Base-by-base conservation (phyloP, 2,888 invertebrate species). In the Galeopsomyia nigrocyanea region DNA sequence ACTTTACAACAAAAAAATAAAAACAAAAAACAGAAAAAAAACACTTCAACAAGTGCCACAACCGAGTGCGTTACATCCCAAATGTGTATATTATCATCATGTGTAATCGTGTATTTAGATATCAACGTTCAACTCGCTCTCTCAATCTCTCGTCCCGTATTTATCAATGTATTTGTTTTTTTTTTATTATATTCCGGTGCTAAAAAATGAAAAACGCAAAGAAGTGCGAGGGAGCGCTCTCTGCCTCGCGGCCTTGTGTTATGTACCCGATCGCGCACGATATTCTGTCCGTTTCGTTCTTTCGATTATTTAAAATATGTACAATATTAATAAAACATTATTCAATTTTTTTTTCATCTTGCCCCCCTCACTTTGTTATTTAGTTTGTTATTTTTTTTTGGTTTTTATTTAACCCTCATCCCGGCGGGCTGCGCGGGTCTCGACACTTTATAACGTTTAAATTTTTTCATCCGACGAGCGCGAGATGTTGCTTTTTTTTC, bases 221-320 rank as follows among this genome's bases (percentile, higher is more conserved):
- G 79, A 79, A 70, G 79, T 77, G 77, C 39, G 79, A 73, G 79
- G 77, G 79, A 80, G 75, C 80, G 68, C 76, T 74, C 75, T 76
- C 77, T 77, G 73, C 74, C 74, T 75, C 76, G 80, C 78, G 79
- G 80, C 80, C 74, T 80, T n/a, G n/a, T n/a, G n/a, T n/a, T n/a
- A n/a, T 78, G 78, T 80, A 81, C 76, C 79, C 80, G 78, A 78
- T 81, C 81, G 81, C 82, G 82, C 82, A 79, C 80, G 79, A 82
- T 81, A 39, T 39, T 26, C 80, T 81, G 80, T 80, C 80, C 82
- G 80, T 81, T 39, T 79, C 82, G 79, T 81, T 69, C 69, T 78
- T 82, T 83, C 82, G 82, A 83, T 84, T 84, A 84, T 84, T 84
- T 83, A 83, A 84, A 84, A 84, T 84, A 84, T 84, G 79, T 84